Percentiles rank a stretch among this genome's conserved stretches.
Evolutionary conservation across 2,113 vertebrate species (phyloP).

Genomic region (Irena cyanogastra): DNA sequence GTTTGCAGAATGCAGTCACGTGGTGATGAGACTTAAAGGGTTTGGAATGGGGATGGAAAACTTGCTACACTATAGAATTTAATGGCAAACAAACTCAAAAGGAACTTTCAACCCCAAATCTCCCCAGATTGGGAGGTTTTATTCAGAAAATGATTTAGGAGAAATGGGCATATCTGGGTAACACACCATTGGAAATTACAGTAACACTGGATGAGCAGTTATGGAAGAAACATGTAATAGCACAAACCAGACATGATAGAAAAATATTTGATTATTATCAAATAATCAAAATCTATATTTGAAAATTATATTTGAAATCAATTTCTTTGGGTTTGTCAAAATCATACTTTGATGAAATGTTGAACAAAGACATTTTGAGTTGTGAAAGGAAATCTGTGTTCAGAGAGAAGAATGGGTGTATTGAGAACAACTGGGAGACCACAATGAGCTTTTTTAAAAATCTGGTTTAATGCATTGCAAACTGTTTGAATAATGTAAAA

Average conservation of each 20-base stretch:
- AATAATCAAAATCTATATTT: too few species aligned
- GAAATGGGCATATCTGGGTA: not conserved
- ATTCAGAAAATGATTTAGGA: not conserved
- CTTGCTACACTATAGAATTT: not conserved
- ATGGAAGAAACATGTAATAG: not conserved
- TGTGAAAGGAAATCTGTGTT: not conserved
- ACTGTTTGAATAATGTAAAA: not conserved
- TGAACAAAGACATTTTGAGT: not conserved
- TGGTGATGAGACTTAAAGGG: not conserved
- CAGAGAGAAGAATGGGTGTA: not conserved
- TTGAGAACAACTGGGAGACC: not conserved
- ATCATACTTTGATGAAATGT: not conserved
- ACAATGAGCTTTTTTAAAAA: not conserved
- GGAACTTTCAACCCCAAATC: not conserved
- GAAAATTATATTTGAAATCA: too few species aligned
- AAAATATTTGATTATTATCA: not conserved
- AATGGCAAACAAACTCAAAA: not conserved
- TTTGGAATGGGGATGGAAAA: not conserved
- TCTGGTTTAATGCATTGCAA: not conserved
- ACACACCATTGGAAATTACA: accelerated
- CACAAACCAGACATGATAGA: not conserved
- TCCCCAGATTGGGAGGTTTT: not conserved
- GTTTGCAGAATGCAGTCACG: not conserved
- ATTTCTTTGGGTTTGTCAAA: not conserved
- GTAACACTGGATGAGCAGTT: too few species aligned